Conservation (phyloP, 2,888 invertebrate genomes). For the Eristalis intricaria region DNA sequence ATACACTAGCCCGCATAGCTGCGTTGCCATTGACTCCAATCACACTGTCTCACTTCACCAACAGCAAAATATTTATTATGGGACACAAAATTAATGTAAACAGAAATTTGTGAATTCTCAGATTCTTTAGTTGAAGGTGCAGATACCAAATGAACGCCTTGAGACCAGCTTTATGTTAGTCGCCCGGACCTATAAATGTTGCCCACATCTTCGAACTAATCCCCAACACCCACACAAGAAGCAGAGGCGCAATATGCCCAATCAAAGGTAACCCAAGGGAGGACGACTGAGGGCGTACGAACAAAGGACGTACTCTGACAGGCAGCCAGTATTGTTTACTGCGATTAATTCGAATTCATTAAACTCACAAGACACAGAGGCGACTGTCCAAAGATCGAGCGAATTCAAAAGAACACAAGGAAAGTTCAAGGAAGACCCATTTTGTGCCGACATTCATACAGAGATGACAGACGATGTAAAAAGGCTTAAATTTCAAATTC, state of each 20-base stretch:
- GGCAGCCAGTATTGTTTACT: not conserved
- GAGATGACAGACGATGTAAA: slow-evolving; percentile 17
- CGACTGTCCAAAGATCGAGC: not conserved
- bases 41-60: too few species aligned
- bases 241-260: not conserved
- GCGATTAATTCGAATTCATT: not conserved
- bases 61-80: too few species aligned
- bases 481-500: slow-evolving; percentile 2
- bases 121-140: too few species aligned
- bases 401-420: not conserved
- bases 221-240: too few species aligned
- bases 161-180: too few species aligned
- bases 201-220: too few species aligned
- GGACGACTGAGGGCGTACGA: not conserved
- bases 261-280: not conserved
- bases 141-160: too few species aligned
- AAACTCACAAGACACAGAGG: not conserved
- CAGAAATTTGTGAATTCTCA: too few species aligned
- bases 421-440: not conserved
- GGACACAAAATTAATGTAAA: too few species aligned
- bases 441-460: not conserved
- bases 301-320: not conserved
- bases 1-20: too few species aligned
- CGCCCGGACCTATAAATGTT: too few species aligned
- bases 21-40: too few species aligned